Percentiles rank a stretch among this genome's conserved stretches.
phyloP scores from a whole-genome alignment of 2,888 invertebrate species.

The Coronaproctus castanopsis region DNA sequence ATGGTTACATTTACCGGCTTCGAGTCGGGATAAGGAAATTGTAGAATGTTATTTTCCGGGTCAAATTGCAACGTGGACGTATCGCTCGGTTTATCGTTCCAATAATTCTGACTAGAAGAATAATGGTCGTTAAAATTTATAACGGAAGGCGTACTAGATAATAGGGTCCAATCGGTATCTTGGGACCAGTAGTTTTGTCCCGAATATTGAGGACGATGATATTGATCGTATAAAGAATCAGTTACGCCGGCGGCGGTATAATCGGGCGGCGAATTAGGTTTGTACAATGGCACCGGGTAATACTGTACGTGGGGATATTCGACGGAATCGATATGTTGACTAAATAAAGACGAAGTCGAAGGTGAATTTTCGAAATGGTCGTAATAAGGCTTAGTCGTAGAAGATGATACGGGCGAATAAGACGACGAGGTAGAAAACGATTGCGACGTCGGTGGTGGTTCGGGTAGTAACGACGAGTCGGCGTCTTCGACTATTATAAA shows the following conservation, averaged over 20 bases:
- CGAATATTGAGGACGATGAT: not conserved
- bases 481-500: not conserved
- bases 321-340: too few species aligned
- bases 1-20: not conserved
- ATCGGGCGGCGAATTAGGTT: not conserved
- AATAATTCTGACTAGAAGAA: not conserved
- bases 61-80: not conserved
- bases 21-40: conserved; percentile 5
- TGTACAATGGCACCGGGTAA: not conserved
- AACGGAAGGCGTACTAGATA: not conserved
- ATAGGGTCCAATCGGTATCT: not conserved
- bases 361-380: not conserved
- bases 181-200: not conserved
- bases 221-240: not conserved
- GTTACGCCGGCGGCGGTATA: not conserved
- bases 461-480: not conserved
- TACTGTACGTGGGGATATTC: not conserved
- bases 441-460: not conserved
- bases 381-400: too few species aligned
- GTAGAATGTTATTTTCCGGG: not conserved
- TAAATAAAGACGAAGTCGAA: not conserved
- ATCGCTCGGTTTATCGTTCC: not conserved
- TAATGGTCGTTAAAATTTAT: not conserved
- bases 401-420: not conserved
- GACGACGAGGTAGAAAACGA: not conserved